Evolutionary conservation across 2,888 invertebrate species (phyloP), one percentile per base, ranked within the genome.

Genomic region (Cerastoderma edule): DNA sequence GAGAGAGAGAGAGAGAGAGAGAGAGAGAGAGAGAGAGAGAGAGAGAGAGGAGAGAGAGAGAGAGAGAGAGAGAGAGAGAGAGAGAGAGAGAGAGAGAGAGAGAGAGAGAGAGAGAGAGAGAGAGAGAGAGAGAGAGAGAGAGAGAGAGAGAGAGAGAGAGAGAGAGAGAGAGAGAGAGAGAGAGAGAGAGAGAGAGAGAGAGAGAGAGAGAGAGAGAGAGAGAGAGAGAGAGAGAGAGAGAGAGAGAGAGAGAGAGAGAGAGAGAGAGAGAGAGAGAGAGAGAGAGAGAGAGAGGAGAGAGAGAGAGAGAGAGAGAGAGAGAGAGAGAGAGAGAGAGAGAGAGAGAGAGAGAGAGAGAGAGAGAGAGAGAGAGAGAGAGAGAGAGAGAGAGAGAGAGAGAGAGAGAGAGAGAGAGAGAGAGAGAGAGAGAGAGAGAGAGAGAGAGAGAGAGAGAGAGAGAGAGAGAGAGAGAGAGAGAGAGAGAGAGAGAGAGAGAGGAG

Each of bases 261-360:
- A 50, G 30, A 50, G 48, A 50, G 28, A 50, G 1, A 32, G 33
- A 50, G 33, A 32, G 32, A 30, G 50, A 46, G 32, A 32, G 50
- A 32, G 50, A 50, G 50, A 27, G 50, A 6, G 33, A 24, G 50
- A 32, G 27, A 32, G n/a, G 1, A 30, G 19, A 28, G 24, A 33
- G 30, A 53, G 30, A 67, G 3, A 48, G 27, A 30, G 67, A 50
- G 27, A 53, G 67, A 67, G 33, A 28, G 50, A 67, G 33, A 32
- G 67, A 50, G 46, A 32, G 0, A 32, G 33, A 50, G 1, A 32
- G 28, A 10, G 28, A 50, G 50, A 48, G 67, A 67, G 50, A 67
- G 67, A 50, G 50, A 30, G 33, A 50, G 33, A 50, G 67, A 50
- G 1, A 27, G 28, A 53, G 50, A 50, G 50, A 67, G 50, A 50